Evolutionary conservation across 2,888 invertebrate genomes (phyloP).

Genomic region (Prosopocoilus inquinatus): DNA sequence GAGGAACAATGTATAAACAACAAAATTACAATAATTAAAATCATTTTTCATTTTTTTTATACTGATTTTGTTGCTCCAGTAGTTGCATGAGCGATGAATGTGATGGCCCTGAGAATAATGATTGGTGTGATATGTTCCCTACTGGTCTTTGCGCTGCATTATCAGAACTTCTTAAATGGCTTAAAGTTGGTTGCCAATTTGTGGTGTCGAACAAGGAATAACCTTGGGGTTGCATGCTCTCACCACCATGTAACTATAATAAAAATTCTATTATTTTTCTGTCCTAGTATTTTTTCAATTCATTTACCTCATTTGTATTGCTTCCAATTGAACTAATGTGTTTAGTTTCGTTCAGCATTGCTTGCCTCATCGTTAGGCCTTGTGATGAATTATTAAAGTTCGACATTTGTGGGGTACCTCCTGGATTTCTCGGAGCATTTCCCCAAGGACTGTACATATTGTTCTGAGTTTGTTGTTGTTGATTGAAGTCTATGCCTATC

Average conservation of each 20-base stretch:
- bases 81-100: slow-evolving; percentile 78
- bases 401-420: neutral
- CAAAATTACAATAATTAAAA: neutral
- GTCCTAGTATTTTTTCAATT: neutral
- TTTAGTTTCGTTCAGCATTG: slow-evolving; percentile 48
- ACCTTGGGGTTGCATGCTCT: slow-evolving; percentile 31
- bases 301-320: neutral
- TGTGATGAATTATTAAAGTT: slow-evolving; percentile 22
- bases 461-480: slow-evolving; percentile 21
- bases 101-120: slow-evolving; percentile 74
- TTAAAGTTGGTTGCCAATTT: slow-evolving; percentile 48
- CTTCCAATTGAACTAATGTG: slow-evolving; percentile 24
- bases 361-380: slow-evolving; percentile 44
- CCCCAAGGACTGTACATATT: slow-evolving; percentile 39
- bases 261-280: neutral
- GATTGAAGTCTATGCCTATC: slow-evolving; percentile 23
- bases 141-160: slow-evolving; percentile 29
- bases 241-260: slow-evolving; percentile 15
- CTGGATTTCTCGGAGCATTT: slow-evolving; percentile 15
- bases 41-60: slow-evolving; percentile 43
- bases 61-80: slow-evolving; percentile 75
- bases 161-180: slow-evolving; percentile 35
- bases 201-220: slow-evolving; percentile 49
- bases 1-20: too few species aligned
- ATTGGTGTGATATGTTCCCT: slow-evolving; percentile 52